Evolutionary conservation across 2,797 vertebrate species (phyloP).

Genomic region (Enoplosus armatus): DNA sequence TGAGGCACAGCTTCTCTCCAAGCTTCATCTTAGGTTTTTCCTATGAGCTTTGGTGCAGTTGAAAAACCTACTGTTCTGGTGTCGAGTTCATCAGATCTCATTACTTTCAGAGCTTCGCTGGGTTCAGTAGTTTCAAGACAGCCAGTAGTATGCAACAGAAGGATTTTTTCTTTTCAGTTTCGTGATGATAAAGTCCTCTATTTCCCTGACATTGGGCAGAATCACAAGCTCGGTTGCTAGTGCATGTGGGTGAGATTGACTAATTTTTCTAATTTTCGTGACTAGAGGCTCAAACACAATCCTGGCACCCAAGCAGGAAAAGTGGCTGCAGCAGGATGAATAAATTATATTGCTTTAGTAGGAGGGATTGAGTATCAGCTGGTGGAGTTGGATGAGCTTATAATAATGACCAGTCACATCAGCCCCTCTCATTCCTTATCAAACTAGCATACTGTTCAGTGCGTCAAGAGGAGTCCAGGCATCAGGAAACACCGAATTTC

Average conservation of each 20-base stretch:
- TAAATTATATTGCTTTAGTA: slow-evolving; percentile 41
- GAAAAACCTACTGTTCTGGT: not conserved
- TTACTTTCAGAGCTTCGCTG: slow-evolving; percentile 26
- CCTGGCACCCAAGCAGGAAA: slow-evolving; percentile 28
- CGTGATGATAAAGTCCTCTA: slow-evolving; percentile 21
- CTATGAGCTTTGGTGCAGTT: not conserved
- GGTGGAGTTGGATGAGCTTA: slow-evolving; percentile 17
- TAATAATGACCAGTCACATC: too few relatives aligned
- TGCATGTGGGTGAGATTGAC: slow-evolving; percentile 34
- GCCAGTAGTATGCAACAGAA: not conserved
- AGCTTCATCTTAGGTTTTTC: not conserved
- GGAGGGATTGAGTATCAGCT: slow-evolving; percentile 28
- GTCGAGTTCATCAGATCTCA: slow-evolving; percentile 24
- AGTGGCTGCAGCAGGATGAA: slow-evolving; percentile 31
- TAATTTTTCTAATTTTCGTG: slow-evolving; percentile 29
- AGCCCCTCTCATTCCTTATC: too few relatives aligned
- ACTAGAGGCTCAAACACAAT: slow-evolving; percentile 26
- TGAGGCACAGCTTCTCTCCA: not conserved
- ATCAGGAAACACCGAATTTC: not conserved
- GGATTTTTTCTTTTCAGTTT: slow-evolving; percentile 22
- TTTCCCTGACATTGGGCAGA: slow-evolving; percentile 30
- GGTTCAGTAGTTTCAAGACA: slow-evolving; percentile 19
- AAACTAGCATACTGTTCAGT: not conserved
- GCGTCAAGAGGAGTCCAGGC: slow-evolving; percentile 4
- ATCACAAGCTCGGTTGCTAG: slow-evolving; percentile 28